Evolutionary conservation across 2,113 vertebrate genomes (phyloP).

Genomic region (Nansenia antarctica): DNA sequence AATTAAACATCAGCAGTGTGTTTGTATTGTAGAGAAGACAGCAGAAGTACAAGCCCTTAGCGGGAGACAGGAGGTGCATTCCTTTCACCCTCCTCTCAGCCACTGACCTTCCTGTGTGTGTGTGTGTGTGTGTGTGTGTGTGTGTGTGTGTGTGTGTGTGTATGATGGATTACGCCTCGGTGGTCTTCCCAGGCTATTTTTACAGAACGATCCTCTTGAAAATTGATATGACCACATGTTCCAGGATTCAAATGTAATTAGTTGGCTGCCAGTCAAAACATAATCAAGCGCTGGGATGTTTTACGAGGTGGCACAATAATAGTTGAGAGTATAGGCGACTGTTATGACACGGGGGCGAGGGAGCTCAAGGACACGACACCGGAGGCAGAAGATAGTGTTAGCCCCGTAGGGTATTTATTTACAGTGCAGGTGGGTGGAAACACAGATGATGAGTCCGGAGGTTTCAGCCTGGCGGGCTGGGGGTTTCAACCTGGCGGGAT

Average conservation of each 20-base stretch:
- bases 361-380: no score
- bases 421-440: no score
- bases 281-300: not conserved
- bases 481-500: no score
- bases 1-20: slow-evolving; percentile 14
- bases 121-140: no score
- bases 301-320: slow-evolving; percentile 2
- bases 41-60: slow-evolving; percentile 29
- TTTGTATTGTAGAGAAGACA: slow-evolving; percentile 23
- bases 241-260: slow-evolving; percentile 55
- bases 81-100: slow-evolving; percentile 38
- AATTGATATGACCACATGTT: slow-evolving; percentile 65
- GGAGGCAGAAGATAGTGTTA: no score
- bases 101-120: slow-evolving; percentile 55
- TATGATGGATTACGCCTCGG: slow-evolving; percentile 62
- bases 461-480: no score
- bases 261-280: slow-evolving; percentile 37
- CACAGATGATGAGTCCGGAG: no score
- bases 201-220: slow-evolving; percentile 65
- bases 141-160: no score
- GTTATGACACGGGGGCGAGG: no score
- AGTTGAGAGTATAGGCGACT: no score
- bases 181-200: slow-evolving; percentile 74
- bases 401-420: no score
- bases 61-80: slow-evolving; percentile 41